These are phyloP conservation scores for Aproaerema taeniolella DNA, from an alignment of 2,888 invertebrate species.

Conservation along the genomic window DNA sequence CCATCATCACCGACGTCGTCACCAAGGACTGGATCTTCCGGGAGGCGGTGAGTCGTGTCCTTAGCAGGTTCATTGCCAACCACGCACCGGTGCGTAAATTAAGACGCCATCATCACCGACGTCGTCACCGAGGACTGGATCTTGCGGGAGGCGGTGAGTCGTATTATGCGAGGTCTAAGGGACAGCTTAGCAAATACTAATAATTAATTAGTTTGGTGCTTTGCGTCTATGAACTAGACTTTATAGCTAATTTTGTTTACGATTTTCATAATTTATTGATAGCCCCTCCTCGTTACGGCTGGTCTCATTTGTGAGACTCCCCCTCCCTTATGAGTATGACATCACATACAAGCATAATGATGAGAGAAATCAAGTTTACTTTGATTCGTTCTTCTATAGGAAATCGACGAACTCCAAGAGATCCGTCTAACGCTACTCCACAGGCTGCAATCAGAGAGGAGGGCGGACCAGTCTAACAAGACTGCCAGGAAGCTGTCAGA, in stretches of 20 bases:
- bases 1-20: conserved; percentile 87
- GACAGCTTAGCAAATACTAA: conserved; percentile 30
- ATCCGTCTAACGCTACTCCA: conserved; percentile 83
- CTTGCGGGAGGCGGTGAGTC: conserved; percentile 83
- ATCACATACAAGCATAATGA: too few species aligned
- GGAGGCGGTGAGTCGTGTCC: conserved; percentile 77
- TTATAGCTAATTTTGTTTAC: not conserved
- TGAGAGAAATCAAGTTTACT: too few species aligned
- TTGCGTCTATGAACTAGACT: too few species aligned
- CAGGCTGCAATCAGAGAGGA: conserved; percentile 74
- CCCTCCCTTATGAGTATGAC: too few species aligned
- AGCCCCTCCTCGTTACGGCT: too few species aligned
- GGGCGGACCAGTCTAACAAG: conserved; percentile 57
- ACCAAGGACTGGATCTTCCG: conserved; percentile 89
- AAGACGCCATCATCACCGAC: conserved; percentile 83
- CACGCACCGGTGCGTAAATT: conserved; percentile 72
- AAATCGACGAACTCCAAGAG: conserved; percentile 84
- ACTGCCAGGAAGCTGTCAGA: conserved; percentile 67
- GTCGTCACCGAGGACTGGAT: conserved; percentile 91
- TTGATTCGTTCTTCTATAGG: too few species aligned
- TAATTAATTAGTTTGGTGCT: too few species aligned
- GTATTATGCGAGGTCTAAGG: too few species aligned
- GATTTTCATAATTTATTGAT: too few species aligned
- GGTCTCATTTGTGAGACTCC: too few species aligned
- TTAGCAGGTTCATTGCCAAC: too few species aligned